Evolutionary conservation across 2,113 vertebrate genomes (phyloP), one percentile per base, ranked within the genome.

Genomic region (Zosterops pallidus): DNA sequence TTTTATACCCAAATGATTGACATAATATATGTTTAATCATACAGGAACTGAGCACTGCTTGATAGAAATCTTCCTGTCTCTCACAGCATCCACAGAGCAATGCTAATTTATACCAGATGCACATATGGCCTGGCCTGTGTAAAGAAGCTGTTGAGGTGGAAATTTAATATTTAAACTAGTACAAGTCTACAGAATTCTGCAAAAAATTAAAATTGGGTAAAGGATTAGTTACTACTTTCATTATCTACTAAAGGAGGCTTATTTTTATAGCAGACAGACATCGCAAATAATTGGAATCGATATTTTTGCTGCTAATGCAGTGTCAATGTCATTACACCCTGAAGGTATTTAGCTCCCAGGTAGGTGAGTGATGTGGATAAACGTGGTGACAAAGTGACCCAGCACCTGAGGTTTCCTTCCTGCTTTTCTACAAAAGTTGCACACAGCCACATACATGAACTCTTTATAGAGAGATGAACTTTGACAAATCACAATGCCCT

Each of bases 1-100:
- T 65, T 92, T 95, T 49, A 62, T 92, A 69, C 18, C 12, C 41
- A 82, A 87, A 37, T 57, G 63, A 46, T 24, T 71, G 53, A 72
- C 41, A 85, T 63, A 87, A 84, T 57, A 52, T 52, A 91, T 35
- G n/a, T 72, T 94, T 94, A 95, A 91, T 92, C 82, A 65, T 37
- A 47, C 35, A 76, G 70, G 70, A 94, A 69, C 64, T 72, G 50
- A 70, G 23, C 62, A 70, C 50, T 44, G 50, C 72, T 68, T 96
- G 91, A 94, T 83, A 88, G 82, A 94, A 94, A 94, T 91, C 92
- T 96, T 96, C 92, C 92, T 87, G 75, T 82, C 75, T 94, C 82
- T 79, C 6, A 4, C 7, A 87, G 57, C 78, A 79, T 72, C 59
- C 76, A 69, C 70, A 83, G 65, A 82, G 37, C 62, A 55, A 83